Evolutionary conservation across 2,113 vertebrate genomes (phyloP), one percentile per base, ranked within the genome.

Genomic region (Pagrus major): DNA sequence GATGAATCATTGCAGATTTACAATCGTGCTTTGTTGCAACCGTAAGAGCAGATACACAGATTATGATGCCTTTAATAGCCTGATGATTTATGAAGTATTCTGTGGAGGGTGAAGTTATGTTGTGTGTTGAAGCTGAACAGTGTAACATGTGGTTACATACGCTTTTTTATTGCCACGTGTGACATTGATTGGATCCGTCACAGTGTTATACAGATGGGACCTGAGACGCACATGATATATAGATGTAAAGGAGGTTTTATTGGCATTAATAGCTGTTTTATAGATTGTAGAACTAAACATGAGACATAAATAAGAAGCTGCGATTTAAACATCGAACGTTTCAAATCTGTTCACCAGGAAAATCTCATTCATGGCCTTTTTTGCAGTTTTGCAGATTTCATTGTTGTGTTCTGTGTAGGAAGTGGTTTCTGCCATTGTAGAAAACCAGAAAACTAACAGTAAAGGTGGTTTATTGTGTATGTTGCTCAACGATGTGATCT

Each of bases 371-470:
- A 23, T 9, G 6, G n/a, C 8, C 9, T 27, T 44, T 27, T 18
- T 20, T 29, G 14, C 18, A 42, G 23, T 27, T 25, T 15, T 12
- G 6, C 5, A n/a, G 21, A 27, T 23, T 8, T 10, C 3, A 31
- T 15, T 11, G 41, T 46, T 49, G 18, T 37, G 27, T 14, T 42
- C 12, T 33, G 5, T 58, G 23, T 35, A 54, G 72, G 67, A 76
- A 71, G 67, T 72, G 55, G 49, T 58, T 51, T 39, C n/a, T 55
- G 21, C 56, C 37, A 33, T 27, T 10, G 44, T 69, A 23, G 47
- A 69, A 73, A 63, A 27, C 23, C 39, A 47, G 1, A 39, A 41
- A 5, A n/a, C 1, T n/a, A 54, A 31, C 25, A 5, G 18, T 18
- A 9, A 21, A 10, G 16, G 41, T 47, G 21, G 7, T 41, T 27